These are phyloP conservation scores for Rhagophthalmus giganteus DNA, from an alignment of 2,888 invertebrate species.

Conservation along the genomic window DNA sequence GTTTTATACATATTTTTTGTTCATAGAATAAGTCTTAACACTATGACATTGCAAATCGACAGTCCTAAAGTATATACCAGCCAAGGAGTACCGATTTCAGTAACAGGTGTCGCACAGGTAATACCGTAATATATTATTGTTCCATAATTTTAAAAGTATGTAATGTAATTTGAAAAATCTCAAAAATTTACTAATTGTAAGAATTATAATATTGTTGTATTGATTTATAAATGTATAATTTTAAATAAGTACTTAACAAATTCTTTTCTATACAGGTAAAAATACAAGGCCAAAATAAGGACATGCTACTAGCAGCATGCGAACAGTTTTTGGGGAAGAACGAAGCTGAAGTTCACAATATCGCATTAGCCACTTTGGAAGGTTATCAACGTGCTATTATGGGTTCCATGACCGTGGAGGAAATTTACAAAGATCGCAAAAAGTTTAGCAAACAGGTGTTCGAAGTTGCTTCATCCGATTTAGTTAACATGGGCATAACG, in stretches of 20 bases:
- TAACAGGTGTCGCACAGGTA: constrained; percentile 97
- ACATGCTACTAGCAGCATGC: constrained; percentile 88
- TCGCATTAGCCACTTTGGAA: constrained; percentile 88
- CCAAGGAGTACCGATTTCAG: constrained; percentile 96
- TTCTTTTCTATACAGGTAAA: constrained; percentile 64
- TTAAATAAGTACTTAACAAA: too few relatives aligned
- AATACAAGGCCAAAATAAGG: constrained; percentile 86
- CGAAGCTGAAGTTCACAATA: constrained; percentile 86
- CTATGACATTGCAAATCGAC: constrained; percentile 95
- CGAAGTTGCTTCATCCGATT: constrained; percentile 91
- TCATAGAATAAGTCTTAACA: constrained; percentile 88
- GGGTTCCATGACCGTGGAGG: constrained; percentile 97
- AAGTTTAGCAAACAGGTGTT: constrained; percentile 94
- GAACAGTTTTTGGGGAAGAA: constrained; percentile 91
- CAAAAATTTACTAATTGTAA: too few relatives aligned
- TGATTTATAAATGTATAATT: too few relatives aligned
- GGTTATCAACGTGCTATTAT: constrained; percentile 94
- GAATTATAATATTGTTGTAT: too few relatives aligned
- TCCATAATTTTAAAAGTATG: neutral
- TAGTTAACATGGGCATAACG: constrained; percentile 95
- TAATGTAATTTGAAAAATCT: too few relatives aligned
- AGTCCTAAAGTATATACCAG: constrained; percentile 95
- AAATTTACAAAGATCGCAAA: constrained; percentile 94
- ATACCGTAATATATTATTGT: neutral
- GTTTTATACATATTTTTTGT: constrained; percentile 6